phyloP scores from a whole-genome alignment of 2,797 vertebrate genomes.

The Taenioides sp. region DNA sequence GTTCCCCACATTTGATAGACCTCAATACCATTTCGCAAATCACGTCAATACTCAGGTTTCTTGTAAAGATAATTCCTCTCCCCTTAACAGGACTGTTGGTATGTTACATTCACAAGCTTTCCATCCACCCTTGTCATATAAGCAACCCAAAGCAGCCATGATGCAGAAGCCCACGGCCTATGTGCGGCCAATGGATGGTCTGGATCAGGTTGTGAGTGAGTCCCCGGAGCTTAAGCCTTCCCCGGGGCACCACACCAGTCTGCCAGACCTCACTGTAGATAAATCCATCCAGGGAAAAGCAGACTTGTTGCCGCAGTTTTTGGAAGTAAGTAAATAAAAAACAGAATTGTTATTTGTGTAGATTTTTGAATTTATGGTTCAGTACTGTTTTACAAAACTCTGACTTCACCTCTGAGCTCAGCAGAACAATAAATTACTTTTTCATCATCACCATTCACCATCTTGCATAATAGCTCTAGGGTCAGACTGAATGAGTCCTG shows the following conservation, averaged over 20 bases:
- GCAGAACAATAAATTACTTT: background rate
- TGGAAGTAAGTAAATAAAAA: conserved; percentile 79
- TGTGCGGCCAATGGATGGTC: conserved; percentile 94
- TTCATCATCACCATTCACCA: background rate
- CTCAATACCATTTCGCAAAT: conserved; percentile 43
- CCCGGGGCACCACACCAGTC: conserved; percentile 77
- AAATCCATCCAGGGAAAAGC: conserved; percentile 79
- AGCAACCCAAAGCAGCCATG: conserved; percentile 78
- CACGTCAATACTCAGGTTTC: conserved; percentile 48
- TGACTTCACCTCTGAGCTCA: background rate
- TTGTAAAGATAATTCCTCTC: conserved; percentile 43
- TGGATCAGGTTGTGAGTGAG: conserved; percentile 84
- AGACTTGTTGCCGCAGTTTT: conserved; percentile 78
- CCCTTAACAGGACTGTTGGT: conserved; percentile 63
- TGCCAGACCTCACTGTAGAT: conserved; percentile 75
- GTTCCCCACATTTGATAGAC: conserved; percentile 61
- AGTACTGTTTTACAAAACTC: background rate
- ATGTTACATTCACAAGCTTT: conserved; percentile 83
- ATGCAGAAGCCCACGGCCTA: conserved; percentile 94
- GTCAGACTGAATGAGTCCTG: too few relatives aligned
- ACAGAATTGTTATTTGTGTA: background rate
- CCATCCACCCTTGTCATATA: conserved; percentile 82
- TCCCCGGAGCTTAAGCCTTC: conserved; percentile 88
- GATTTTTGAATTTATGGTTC: background rate
- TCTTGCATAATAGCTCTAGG: background rate